A percentile compares a stretch with the other conserved stretches of the same genome.
phyloP scores from a whole-genome alignment of 2,888 invertebrate genomes.

The Cynaeus angustus region DNA sequence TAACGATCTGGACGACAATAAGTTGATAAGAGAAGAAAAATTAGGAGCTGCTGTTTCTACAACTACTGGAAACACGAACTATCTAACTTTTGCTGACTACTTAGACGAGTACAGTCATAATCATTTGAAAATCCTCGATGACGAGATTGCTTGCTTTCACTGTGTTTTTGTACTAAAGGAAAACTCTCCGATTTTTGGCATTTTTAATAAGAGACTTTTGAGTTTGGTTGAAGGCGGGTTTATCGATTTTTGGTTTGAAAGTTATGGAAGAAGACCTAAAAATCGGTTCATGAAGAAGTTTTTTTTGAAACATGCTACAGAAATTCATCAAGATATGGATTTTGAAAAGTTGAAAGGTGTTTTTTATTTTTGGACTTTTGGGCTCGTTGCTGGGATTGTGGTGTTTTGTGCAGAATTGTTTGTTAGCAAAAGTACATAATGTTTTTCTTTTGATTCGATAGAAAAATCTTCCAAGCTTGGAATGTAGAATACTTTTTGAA shows the following conservation, averaged over 20 bases:
- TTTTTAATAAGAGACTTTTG: conserved; percentile 52
- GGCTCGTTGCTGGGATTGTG: not conserved
- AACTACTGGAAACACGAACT: conserved; percentile 6
- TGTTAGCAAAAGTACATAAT: too few species aligned
- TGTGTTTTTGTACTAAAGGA: conserved; percentile 51
- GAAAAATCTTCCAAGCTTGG: too few species aligned
- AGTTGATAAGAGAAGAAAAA: conserved; percentile 1
- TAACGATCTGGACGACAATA: conserved; percentile 12
- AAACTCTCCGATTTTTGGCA: conserved; percentile 54
- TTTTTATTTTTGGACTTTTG: conserved; percentile 8
- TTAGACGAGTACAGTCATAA: conserved; percentile 13
- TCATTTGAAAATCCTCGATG: conserved; percentile 23
- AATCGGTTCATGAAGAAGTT: conserved; percentile 27
- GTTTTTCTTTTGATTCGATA: too few species aligned
- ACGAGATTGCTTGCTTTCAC: conserved; percentile 41
- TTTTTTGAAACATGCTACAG: conserved; percentile 5
- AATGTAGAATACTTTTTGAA: too few species aligned
- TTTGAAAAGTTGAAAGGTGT: conserved; percentile 3
- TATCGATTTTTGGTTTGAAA: conserved; percentile 52
- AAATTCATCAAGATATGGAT: conserved; percentile 6
- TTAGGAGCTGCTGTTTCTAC: conserved; percentile 4
- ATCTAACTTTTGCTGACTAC: conserved; percentile 30
- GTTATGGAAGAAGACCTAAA: conserved; percentile 28
- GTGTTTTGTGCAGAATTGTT: conserved; percentile 5
- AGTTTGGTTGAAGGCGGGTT: conserved; percentile 54